Conservation (phyloP, 2,888 invertebrate genomes). For the Aspidiotus destructor region DNA sequence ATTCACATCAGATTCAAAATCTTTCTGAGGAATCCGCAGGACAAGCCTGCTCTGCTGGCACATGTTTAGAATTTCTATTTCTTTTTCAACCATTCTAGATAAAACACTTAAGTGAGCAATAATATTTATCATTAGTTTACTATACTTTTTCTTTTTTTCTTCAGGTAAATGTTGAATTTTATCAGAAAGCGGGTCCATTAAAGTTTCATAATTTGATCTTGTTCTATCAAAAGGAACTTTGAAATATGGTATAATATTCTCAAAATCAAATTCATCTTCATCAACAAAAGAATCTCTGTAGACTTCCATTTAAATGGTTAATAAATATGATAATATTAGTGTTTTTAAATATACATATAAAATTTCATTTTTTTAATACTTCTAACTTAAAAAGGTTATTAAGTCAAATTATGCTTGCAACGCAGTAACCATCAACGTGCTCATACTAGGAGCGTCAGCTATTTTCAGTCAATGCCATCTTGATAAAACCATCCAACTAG, state of each 20-base stretch:
- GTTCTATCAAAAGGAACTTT: conserved; percentile 11
- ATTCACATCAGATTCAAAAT: background rate
- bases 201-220: conserved; percentile 19
- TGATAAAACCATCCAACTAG: too few relatives aligned
- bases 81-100: conserved; percentile 19
- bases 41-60: too few relatives aligned
- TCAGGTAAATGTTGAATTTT: conserved; percentile 28
- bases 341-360: too few relatives aligned
- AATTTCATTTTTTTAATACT: too few relatives aligned
- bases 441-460: too few relatives aligned
- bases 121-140: conserved; percentile 25
- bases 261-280: conserved; percentile 18
- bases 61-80: conserved; percentile 1
- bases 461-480: too few relatives aligned
- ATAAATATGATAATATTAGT: too few relatives aligned
- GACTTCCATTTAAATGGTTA: conserved; percentile 18
- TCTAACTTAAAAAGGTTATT: too few relatives aligned
- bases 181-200: conserved; percentile 20
- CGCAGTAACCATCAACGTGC: too few relatives aligned
- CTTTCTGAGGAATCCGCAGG: background rate
- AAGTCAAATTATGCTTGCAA: too few relatives aligned
- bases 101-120: conserved; percentile 9
- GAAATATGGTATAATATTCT: conserved; percentile 21
- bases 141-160: conserved; percentile 14
- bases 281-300: conserved; percentile 37